A percentile compares a stretch with the other conserved stretches of the same genome.
These are phyloP conservation scores for Vanessa tameamea DNA, from an alignment of 1,140 invertebrate genomes.

Conservation along the genomic window DNA sequence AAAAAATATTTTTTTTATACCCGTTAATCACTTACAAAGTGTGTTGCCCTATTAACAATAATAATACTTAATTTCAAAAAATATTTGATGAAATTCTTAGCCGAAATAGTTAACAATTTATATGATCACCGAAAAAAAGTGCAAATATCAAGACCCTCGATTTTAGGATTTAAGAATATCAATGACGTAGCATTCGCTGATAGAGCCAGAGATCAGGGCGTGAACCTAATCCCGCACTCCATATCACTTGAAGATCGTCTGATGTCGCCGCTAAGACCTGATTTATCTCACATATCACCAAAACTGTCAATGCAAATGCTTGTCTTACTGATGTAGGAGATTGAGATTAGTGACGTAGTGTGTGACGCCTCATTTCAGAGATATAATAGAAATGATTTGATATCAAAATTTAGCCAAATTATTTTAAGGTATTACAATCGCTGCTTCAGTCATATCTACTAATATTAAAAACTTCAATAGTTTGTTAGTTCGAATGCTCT, in stretches of 20 bases:
- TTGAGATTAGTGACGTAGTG: slow-evolving; percentile 35
- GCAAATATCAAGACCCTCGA: slow-evolving; percentile 11
- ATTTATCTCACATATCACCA: slow-evolving; percentile 64
- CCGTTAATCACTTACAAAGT: too few relatives aligned
- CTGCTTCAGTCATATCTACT: too few relatives aligned
- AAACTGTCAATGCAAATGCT: slow-evolving; percentile 53
- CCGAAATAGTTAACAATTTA: too few relatives aligned
- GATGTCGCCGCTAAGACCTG: slow-evolving; percentile 60
- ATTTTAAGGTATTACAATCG: too few relatives aligned
- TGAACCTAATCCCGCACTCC: slow-evolving; percentile 50
- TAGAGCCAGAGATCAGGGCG: slow-evolving; percentile 40
- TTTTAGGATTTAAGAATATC: slow-evolving; percentile 42
- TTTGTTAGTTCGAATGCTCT: too few relatives aligned
- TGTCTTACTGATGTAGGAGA: slow-evolving; percentile 48
- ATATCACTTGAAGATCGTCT: slow-evolving; percentile 36
- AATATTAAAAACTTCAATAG: too few relatives aligned
- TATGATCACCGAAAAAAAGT: not conserved
- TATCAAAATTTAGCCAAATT: not conserved
- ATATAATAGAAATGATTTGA: not conserved
- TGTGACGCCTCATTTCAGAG: not conserved
- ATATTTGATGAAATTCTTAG: too few relatives aligned
- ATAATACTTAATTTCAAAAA: too few relatives aligned
- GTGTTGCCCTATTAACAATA: too few relatives aligned
- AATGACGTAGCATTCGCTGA: slow-evolving; percentile 25
- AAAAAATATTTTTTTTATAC: too few relatives aligned